phyloP scores from a whole-genome alignment of 2,888 invertebrate species.

The Deilephila porcellus region DNA sequence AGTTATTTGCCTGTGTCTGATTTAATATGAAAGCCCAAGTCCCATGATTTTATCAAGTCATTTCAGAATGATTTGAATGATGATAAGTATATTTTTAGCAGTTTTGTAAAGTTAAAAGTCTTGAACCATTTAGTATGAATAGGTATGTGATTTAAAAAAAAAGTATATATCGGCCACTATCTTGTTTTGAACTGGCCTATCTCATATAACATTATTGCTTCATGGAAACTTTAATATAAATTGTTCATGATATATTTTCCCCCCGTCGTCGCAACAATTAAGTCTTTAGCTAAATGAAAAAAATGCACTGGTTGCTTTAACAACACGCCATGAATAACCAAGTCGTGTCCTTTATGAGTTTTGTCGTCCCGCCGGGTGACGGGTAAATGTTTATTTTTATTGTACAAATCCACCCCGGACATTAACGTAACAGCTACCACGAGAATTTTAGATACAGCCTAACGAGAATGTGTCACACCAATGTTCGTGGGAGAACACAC shows the following conservation, averaged over 20 bases:
- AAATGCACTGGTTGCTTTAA: slow-evolving; percentile 48
- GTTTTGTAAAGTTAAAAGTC: no score
- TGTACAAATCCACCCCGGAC: slow-evolving; percentile 71
- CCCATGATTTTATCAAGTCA: no score
- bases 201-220: no score
- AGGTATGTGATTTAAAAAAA: no score
- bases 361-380: slow-evolving; percentile 58
- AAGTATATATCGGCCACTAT: no score
- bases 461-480: slow-evolving; percentile 22
- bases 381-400: slow-evolving; percentile 77
- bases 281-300: background rate
- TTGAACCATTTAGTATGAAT: no score
- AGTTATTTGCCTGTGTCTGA: no score
- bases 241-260: background rate
- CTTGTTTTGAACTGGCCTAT: no score
- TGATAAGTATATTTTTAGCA: no score
- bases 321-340: slow-evolving; percentile 67
- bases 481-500: slow-evolving; percentile 10
- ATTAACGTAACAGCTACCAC: slow-evolving; percentile 73
- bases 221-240: background rate
- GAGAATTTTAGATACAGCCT: slow-evolving; percentile 58
- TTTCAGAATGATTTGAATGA: no score
- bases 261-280: background rate
- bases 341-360: slow-evolving; percentile 70
- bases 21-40: no score